Percentiles rank a stretch among this genome's conserved stretches.
Evolutionary conservation across 1,140 invertebrate genomes (phyloP).

Genomic region (Cyphomyrmex costatus): DNA sequence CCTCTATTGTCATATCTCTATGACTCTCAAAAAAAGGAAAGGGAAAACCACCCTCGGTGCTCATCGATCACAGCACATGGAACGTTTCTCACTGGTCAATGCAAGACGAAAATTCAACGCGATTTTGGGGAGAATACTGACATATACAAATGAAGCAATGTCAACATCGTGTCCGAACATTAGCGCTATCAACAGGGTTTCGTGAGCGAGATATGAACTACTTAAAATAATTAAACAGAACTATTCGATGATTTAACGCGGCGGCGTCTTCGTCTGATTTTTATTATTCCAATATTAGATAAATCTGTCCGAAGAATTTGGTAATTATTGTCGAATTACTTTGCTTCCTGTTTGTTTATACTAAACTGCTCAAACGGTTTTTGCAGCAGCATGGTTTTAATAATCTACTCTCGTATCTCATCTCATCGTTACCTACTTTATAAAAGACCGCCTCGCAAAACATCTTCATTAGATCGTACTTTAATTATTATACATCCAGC

Average conservation of each 20-base stretch:
- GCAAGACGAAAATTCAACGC: background rate
- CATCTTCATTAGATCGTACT: conserved; percentile 28
- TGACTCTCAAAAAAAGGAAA: conserved; percentile 10
- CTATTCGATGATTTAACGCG: background rate
- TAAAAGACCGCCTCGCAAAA: conserved; percentile 12
- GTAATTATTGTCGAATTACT: conserved; percentile 30
- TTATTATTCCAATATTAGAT: background rate
- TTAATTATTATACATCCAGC: conserved; percentile 37
- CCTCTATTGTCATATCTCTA: background rate
- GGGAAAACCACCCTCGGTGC: background rate
- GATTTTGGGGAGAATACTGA: background rate
- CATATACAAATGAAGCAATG: background rate
- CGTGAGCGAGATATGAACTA: background rate
- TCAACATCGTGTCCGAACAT: background rate
- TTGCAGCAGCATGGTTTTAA: background rate
- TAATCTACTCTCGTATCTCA: background rate
- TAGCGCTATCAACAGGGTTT: background rate
- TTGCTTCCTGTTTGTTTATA: background rate
- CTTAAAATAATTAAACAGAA: background rate
- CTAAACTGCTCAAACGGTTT: background rate
- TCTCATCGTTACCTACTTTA: background rate
- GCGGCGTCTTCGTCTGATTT: background rate
- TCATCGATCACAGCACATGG: conserved; percentile 38
- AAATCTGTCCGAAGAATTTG: background rate
- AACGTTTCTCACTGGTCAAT: conserved; percentile 26